Conservation (phyloP, 2,797 vertebrate genomes). For the Notolabrus celidotus region DNA sequence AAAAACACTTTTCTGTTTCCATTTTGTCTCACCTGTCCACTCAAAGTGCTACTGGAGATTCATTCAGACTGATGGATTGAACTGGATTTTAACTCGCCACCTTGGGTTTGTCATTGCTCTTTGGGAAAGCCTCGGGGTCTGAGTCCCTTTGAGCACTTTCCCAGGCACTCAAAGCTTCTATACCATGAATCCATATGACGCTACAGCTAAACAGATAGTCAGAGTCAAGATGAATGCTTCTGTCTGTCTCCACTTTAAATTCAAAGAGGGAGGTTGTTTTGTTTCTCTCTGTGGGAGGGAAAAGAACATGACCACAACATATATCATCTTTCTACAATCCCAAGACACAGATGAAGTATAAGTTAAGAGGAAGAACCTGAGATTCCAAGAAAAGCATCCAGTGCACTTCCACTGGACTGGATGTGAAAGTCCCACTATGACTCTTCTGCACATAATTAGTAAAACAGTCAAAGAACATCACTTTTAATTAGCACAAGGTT, state of each 20-base stretch:
- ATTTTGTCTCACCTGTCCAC: slow-evolving; percentile 59
- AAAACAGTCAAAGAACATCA: background rate
- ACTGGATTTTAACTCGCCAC: slow-evolving; percentile 57
- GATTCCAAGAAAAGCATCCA: background rate
- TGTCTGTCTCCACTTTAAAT: slow-evolving; percentile 20
- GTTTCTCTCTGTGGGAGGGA: slow-evolving; percentile 18
- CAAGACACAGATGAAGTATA: background rate
- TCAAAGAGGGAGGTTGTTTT: slow-evolving; percentile 19
- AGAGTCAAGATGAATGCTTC: slow-evolving; percentile 50
- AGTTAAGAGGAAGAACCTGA: background rate
- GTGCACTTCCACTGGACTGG: background rate
- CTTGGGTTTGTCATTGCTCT: slow-evolving; percentile 61
- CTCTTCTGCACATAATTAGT: slow-evolving; percentile 1
- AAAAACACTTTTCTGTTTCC: slow-evolving; percentile 33
- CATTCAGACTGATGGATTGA: slow-evolving; percentile 65
- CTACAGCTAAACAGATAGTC: slow-evolving; percentile 39
- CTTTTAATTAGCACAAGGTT: slow-evolving; percentile 19
- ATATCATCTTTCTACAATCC: background rate
- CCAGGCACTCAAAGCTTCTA: slow-evolving; percentile 45
- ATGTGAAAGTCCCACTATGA: background rate
- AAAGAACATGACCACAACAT: background rate
- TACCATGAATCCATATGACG: slow-evolving; percentile 34
- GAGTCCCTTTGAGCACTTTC: slow-evolving; percentile 57
- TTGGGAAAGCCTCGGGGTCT: slow-evolving; percentile 35
- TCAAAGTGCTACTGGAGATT: slow-evolving; percentile 56